Percentiles rank a stretch among this genome's conserved stretches.
phyloP scores from a whole-genome alignment of 2,113 vertebrate species.

The Macrotis lagotis region DNA sequence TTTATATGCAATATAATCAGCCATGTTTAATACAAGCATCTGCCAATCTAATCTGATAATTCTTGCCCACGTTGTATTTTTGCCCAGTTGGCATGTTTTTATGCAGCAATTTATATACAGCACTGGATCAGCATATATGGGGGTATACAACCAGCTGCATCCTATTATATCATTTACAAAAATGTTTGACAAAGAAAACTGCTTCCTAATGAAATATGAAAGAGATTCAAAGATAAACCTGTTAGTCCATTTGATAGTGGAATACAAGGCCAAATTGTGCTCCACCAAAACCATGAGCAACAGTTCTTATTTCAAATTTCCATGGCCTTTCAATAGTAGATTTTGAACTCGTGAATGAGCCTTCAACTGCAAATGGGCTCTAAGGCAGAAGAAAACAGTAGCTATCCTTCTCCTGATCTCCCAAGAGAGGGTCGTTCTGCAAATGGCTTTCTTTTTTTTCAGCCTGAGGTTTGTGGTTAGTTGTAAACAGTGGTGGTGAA shows the following conservation, averaged over 20 bases:
- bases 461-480: constrained; percentile 70
- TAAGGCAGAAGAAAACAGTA: constrained; percentile 1
- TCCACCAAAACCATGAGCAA: not conserved
- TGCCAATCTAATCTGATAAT: constrained; percentile 78
- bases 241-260: constrained; percentile 44
- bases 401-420: constrained; percentile 6
- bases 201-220: constrained; percentile 61
- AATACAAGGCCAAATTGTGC: not conserved
- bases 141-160: constrained; percentile 66
- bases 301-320: not conserved
- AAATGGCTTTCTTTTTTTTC: not conserved
- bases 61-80: constrained; percentile 77
- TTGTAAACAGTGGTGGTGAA: constrained; percentile 57
- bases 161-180: constrained; percentile 59
- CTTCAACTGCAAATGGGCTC: constrained; percentile 22
- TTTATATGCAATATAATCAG: constrained; percentile 81
- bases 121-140: constrained; percentile 74
- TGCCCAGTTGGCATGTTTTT: constrained; percentile 70
- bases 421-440: constrained; percentile 11
- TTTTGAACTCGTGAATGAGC: constrained; percentile 1
- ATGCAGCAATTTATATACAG: constrained; percentile 71
- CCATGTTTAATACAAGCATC: constrained; percentile 78
- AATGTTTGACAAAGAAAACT: constrained; percentile 69
- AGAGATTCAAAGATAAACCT: constrained; percentile 36
- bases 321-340: not conserved